Conservation (phyloP, 1,140 invertebrate species). For the Harlomillsia oculata region DNA sequence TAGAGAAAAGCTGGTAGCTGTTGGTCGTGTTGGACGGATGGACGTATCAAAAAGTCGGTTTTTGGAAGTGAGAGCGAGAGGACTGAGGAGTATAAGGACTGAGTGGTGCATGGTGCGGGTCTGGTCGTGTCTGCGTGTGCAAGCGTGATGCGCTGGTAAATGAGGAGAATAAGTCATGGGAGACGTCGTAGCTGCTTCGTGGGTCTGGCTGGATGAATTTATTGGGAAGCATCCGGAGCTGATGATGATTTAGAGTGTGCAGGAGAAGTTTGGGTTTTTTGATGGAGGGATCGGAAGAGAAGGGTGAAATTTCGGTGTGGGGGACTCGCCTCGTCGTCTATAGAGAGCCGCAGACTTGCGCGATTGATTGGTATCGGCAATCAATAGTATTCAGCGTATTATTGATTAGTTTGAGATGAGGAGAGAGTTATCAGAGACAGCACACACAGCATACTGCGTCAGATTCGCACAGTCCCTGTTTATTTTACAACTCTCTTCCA, state of each 20-base stretch:
- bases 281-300: slow-evolving; percentile 20
- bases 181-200: slow-evolving; percentile 11
- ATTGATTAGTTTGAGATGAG: slow-evolving; percentile 37
- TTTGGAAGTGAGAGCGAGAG: no score
- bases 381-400: slow-evolving; percentile 36
- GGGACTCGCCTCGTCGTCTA: slow-evolving; percentile 6
- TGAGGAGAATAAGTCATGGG: slow-evolving; percentile 16
- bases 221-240: slow-evolving; percentile 27
- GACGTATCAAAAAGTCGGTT: no score
- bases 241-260: slow-evolving; percentile 34
- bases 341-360: slow-evolving; percentile 31
- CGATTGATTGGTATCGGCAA: slow-evolving; percentile 35
- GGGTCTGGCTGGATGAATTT: slow-evolving; percentile 12
- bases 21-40: no score
- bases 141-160: no score
- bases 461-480: slow-evolving; percentile 34
- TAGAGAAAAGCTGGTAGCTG: slow-evolving; percentile 6
- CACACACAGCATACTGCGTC: slow-evolving; percentile 34
- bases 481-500: slow-evolving; percentile 35
- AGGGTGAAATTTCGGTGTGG: slow-evolving; percentile 17
- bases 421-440: slow-evolving; percentile 37
- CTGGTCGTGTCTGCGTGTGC: no score
- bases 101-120: no score
- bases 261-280: slow-evolving; percentile 18
- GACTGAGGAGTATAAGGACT: no score